phyloP scores from a whole-genome alignment of 2,113 vertebrate genomes.

The Catharus minimus region DNA sequence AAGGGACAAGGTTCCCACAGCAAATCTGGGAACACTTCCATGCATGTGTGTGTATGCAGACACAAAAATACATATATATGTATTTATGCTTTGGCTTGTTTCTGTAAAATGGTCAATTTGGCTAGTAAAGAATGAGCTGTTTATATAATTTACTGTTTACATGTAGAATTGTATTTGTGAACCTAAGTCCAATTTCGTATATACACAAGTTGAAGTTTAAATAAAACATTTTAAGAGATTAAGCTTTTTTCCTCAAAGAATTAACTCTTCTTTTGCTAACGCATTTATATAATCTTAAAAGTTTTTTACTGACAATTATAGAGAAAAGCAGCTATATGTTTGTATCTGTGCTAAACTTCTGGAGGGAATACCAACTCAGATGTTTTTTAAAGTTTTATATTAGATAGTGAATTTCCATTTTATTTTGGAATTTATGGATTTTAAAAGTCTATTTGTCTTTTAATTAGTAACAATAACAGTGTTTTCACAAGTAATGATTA shows the following conservation, averaged over 20 bases:
- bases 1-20: background rate
- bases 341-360: background rate
- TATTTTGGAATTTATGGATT: background rate
- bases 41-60: background rate
- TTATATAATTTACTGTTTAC: constrained; percentile 12
- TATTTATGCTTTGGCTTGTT: background rate
- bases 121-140: background rate
- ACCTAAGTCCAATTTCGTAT: background rate
- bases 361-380: background rate
- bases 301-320: background rate
- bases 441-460: background rate
- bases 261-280: background rate
- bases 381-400: background rate
- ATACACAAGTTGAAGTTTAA: background rate
- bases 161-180: background rate
- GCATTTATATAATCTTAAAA: background rate
- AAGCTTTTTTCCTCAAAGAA: background rate
- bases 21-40: background rate
- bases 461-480: background rate
- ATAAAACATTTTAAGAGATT: background rate
- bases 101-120: background rate
- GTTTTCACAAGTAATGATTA: background rate
- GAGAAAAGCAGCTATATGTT: background rate
- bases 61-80: background rate
- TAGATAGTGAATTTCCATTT: background rate